Conservation (phyloP, 1,140 invertebrate species). For the Drosophila lini region DNA sequence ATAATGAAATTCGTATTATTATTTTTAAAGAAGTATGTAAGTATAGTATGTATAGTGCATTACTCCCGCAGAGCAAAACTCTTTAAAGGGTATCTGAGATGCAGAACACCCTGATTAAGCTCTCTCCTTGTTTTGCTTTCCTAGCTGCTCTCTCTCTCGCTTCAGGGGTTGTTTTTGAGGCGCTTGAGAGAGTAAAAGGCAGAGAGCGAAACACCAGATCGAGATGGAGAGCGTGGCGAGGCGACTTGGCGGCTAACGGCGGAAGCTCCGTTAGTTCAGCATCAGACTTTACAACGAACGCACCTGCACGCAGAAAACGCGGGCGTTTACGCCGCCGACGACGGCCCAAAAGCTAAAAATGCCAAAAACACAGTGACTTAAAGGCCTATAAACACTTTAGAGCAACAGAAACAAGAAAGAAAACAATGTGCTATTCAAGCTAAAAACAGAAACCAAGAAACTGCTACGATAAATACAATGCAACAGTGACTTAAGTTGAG, state of each 20-base stretch:
- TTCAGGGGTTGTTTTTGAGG: constrained; percentile 31
- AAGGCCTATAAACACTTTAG: not conserved
- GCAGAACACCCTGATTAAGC: not conserved
- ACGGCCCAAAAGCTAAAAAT: constrained; percentile 39
- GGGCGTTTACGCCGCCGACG: constrained; percentile 58
- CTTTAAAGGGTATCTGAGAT: not conserved
- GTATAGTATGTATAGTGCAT: not conserved
- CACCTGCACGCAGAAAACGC: constrained; percentile 50
- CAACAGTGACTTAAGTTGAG: constrained; percentile 15
- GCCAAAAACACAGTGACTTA: constrained; percentile 13
- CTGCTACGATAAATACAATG: not conserved
- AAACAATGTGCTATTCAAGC: not conserved
- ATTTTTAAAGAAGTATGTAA: too few species aligned
- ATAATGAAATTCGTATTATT: not conserved
- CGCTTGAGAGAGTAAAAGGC: not conserved
- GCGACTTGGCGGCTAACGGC: constrained; percentile 60
- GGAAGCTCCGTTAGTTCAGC: constrained; percentile 64
- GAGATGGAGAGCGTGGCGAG: constrained; percentile 24
- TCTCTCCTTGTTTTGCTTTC: constrained; percentile 25
- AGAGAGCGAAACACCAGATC: not conserved
- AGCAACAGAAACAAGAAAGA: not conserved
- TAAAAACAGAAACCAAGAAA: not conserved
- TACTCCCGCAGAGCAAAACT: not conserved
- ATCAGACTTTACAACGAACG: constrained; percentile 68
- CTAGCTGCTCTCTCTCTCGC: not conserved